Evolutionary conservation across 2,113 vertebrate species (phyloP).

Genomic region (Noctilio leporinus): DNA sequence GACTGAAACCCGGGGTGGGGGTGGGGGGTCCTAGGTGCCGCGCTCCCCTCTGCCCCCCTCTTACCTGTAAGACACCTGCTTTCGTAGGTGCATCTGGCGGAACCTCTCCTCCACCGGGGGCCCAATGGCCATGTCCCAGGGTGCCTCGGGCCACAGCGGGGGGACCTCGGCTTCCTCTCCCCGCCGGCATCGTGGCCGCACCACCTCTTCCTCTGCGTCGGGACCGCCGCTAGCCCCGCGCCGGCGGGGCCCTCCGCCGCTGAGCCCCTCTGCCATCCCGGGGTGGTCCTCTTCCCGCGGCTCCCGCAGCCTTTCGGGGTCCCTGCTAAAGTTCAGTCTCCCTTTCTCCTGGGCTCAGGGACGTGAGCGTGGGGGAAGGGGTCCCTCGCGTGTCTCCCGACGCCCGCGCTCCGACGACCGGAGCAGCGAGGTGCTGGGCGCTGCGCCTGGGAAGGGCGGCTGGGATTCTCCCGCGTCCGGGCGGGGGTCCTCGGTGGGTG

Average conservation of each 20-base stretch:
- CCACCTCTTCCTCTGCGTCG: conserved; percentile 39
- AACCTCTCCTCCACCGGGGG: conserved; percentile 81
- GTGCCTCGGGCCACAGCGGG: conserved; percentile 37
- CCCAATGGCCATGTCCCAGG: background rate
- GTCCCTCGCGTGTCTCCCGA: conserved; percentile 23
- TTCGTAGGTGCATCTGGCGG: conserved; percentile 84
- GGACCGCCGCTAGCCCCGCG: conserved; percentile 9
- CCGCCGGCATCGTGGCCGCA: conserved; percentile 42
- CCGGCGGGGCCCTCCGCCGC: conserved; percentile 27
- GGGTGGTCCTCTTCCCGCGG: background rate
- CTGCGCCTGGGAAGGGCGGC: background rate
- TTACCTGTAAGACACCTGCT: conserved; percentile 96
- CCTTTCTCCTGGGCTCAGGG: background rate
- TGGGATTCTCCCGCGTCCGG: background rate
- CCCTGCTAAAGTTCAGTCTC: background rate
- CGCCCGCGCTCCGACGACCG: conserved; percentile 42
- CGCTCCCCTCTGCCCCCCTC: background rate
- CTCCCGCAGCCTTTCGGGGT: background rate
- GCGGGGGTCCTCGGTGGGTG: background rate
- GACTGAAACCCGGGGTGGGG: too few relatives aligned
- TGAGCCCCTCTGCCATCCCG: conserved; percentile 32
- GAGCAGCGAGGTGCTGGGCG: background rate
- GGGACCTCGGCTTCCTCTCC: conserved; percentile 40
- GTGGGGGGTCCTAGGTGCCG: background rate
- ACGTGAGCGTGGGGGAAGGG: background rate